phyloP scores from a whole-genome alignment of 1,140 invertebrate genomes.

The Bilobella aurantiaca region DNA sequence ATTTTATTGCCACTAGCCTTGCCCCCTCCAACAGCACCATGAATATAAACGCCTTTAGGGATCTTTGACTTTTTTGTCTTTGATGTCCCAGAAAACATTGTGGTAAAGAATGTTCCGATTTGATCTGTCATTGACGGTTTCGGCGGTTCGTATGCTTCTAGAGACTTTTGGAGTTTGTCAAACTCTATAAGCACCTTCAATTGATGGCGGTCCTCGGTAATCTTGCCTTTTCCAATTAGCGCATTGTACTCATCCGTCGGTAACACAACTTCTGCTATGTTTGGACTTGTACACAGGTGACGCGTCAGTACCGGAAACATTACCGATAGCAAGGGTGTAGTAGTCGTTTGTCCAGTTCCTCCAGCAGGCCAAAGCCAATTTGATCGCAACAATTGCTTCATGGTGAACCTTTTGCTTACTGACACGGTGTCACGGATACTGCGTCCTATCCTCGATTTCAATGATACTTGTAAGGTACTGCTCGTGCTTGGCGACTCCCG shows the following conservation, averaged over 20 bases:
- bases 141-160: constrained; percentile 51
- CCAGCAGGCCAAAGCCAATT: no score
- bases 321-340: no score
- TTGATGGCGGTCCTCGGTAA: constrained; percentile 60
- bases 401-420: no score
- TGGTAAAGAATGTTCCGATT: constrained; percentile 40
- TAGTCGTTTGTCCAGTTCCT: no score
- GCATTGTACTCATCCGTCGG: constrained; percentile 34
- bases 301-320: no score
- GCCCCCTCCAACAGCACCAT: constrained; percentile 79
- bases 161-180: constrained; percentile 56
- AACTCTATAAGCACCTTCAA: constrained; percentile 54
- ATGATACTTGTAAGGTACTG: no score
- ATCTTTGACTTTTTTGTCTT: constrained; percentile 41
- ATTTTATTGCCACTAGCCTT: constrained; percentile 46
- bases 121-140: constrained; percentile 22
- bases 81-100: constrained; percentile 30
- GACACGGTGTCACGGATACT: no score
- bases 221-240: constrained; percentile 47
- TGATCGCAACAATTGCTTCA: no score
- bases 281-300: no score
- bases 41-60: constrained; percentile 69
- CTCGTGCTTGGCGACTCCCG: no score
- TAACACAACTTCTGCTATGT: no score
- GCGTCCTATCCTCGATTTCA: no score